Conservation (phyloP, 2,888 invertebrate genomes). For the Alviniconcha strummeri region DNA sequence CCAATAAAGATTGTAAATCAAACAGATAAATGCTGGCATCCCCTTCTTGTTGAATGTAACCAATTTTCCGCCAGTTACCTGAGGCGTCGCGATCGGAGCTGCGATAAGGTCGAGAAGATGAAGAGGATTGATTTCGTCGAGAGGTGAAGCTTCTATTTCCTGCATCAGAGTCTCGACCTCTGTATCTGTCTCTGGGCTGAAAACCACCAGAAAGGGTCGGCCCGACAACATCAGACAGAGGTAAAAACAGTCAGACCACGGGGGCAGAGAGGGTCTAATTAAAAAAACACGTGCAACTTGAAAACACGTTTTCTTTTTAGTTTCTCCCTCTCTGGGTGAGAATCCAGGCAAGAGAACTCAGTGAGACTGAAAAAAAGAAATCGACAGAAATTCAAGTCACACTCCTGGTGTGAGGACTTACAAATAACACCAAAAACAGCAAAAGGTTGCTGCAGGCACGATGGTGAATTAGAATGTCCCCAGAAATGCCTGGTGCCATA, state of each 20-base stretch:
- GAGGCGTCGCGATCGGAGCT: slow-evolving; percentile 12
- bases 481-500: too few species aligned
- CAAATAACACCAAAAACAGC: too few species aligned
- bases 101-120: slow-evolving; percentile 18
- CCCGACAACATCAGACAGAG: slow-evolving; percentile 25
- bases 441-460: too few species aligned
- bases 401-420: too few species aligned
- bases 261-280: background rate
- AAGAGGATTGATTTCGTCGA: slow-evolving; percentile 21
- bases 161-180: slow-evolving; percentile 28
- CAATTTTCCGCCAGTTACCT: slow-evolving; percentile 18
- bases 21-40: too few species aligned
- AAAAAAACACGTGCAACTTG: background rate
- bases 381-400: too few species aligned
- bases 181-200: slow-evolving; percentile 34
- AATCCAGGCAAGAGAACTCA: too few species aligned
- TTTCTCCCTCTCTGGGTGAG: too few species aligned
- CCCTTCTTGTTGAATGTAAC: too few species aligned
- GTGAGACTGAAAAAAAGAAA: too few species aligned
- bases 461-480: too few species aligned
- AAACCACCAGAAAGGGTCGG: slow-evolving; percentile 32
- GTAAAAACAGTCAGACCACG: background rate
- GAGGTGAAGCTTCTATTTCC: slow-evolving; percentile 22
- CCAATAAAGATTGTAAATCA: too few species aligned
- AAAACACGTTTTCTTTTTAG: background rate